Percentiles rank a stretch among this genome's conserved stretches.
Conservation (phyloP, 2,113 vertebrate species). For the Phalacrocorax brasilianus region DNA sequence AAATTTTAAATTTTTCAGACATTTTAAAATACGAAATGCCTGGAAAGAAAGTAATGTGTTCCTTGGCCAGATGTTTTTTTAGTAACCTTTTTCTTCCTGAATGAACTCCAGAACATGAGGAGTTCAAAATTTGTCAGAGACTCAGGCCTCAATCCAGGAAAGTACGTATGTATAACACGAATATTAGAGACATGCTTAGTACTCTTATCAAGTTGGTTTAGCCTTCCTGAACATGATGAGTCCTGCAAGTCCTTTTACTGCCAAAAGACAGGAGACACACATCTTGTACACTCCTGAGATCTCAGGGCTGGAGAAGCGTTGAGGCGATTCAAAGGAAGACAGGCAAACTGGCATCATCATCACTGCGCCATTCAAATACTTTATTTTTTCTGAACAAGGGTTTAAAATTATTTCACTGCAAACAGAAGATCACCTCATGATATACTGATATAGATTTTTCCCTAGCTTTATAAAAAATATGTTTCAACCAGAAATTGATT, state of each 20-base stretch:
- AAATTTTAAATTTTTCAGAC: neutral
- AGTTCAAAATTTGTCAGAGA: neutral
- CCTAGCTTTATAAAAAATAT: neutral
- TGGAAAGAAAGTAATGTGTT: neutral
- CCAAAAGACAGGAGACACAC: neutral
- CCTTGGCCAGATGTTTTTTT: neutral
- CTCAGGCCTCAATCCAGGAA: neutral
- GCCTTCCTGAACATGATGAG: neutral
- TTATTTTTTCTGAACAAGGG: neutral
- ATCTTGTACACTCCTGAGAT: neutral
- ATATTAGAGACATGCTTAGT: neutral
- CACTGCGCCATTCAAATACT: neutral
- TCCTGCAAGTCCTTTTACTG: neutral
- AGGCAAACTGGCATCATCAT: neutral
- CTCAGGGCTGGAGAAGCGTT: neutral
- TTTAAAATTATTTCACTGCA: neutral
- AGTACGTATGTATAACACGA: rapidly evolving
- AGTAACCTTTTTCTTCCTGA: neutral
- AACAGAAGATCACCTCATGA: neutral
- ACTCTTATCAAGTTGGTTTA: neutral
- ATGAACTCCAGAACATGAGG: neutral
- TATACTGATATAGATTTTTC: neutral
- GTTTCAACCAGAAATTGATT: neutral
- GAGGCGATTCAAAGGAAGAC: neutral
- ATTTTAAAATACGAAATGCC: neutral